phyloP scores from a whole-genome alignment of 2,888 invertebrate genomes.

The Biston stratarius region DNA sequence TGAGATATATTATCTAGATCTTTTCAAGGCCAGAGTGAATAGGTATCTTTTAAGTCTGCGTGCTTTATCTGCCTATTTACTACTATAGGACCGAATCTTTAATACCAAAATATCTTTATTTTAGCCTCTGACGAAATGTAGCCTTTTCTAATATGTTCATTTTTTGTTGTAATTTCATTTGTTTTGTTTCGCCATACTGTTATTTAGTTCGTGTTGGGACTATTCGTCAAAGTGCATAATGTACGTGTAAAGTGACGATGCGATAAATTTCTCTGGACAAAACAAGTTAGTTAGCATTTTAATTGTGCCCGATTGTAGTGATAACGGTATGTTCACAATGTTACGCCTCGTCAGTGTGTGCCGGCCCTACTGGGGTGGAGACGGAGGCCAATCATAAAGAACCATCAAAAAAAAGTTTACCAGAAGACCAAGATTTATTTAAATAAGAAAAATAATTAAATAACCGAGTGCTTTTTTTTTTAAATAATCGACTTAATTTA shows the following conservation, averaged over 20 bases:
- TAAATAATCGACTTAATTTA: too few species aligned
- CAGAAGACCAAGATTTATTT: too few species aligned
- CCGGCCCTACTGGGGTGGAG: slow-evolving; percentile 30
- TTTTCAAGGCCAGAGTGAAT: too few species aligned
- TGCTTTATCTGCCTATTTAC: too few species aligned
- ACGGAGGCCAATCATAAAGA: slow-evolving; percentile 19
- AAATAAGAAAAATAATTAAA: neutral
- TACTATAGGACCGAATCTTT: too few species aligned
- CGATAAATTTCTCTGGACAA: slow-evolving; percentile 63
- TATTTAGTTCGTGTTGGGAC: slow-evolving; percentile 46
- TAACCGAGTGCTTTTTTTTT: too few species aligned
- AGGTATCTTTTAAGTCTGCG: too few species aligned
- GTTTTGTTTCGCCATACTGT: neutral
- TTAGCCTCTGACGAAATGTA: too few species aligned
- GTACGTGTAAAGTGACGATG: slow-evolving; percentile 54
- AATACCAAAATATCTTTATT: too few species aligned
- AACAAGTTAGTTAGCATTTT: slow-evolving; percentile 76
- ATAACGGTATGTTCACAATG: slow-evolving; percentile 66
- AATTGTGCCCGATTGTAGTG: slow-evolving; percentile 66
- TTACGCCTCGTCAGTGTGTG: slow-evolving; percentile 66
- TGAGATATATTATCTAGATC: too few species aligned
- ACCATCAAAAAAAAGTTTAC: slow-evolving; percentile 18
- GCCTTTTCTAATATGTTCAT: too few species aligned
- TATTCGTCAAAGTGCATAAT: slow-evolving; percentile 50
- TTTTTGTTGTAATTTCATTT: neutral